phyloP scores from a whole-genome alignment of 1,140 invertebrate genomes.

The Tetragnatha versicolor region DNA sequence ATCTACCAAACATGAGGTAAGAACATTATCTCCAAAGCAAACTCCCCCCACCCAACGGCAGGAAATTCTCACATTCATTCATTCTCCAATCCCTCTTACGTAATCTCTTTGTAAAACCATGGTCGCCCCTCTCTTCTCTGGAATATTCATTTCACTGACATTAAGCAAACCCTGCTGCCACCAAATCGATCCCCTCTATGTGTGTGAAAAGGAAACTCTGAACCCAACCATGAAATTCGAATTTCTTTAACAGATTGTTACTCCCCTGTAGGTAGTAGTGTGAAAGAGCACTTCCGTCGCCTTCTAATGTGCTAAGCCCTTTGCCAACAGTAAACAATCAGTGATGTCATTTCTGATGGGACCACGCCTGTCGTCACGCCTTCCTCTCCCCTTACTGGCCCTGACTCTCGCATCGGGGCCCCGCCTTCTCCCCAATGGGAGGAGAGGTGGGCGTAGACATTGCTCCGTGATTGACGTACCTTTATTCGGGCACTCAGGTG shows the following conservation, averaged over 20 bases:
- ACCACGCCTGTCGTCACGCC: slow-evolving; percentile 19
- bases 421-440: slow-evolving; percentile 29
- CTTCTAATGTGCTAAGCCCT: slow-evolving; percentile 36
- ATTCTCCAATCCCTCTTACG: neutral
- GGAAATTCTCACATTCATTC: no score
- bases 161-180: neutral
- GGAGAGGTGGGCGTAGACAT: neutral
- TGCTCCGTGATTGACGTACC: slow-evolving; percentile 10
- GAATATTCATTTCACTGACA: slow-evolving; percentile 23
- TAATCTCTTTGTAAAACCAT: no score
- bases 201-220: neutral
- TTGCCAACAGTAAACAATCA: slow-evolving; percentile 24
- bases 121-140: neutral
- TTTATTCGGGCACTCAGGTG: slow-evolving; percentile 35
- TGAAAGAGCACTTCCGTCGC: slow-evolving; percentile 14
- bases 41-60: no score
- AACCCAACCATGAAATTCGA: slow-evolving; percentile 31
- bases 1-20: no score
- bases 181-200: slow-evolving; percentile 1
- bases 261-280: neutral
- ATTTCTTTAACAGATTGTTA: slow-evolving; percentile 9
- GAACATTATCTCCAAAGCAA: no score
- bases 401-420: neutral
- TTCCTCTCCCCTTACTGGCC: slow-evolving; percentile 22
- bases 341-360: neutral